These are phyloP conservation scores for Anthopleura sola DNA, from an alignment of 64 coral and sea anemone genomes.

Conservation along the genomic window DNA sequence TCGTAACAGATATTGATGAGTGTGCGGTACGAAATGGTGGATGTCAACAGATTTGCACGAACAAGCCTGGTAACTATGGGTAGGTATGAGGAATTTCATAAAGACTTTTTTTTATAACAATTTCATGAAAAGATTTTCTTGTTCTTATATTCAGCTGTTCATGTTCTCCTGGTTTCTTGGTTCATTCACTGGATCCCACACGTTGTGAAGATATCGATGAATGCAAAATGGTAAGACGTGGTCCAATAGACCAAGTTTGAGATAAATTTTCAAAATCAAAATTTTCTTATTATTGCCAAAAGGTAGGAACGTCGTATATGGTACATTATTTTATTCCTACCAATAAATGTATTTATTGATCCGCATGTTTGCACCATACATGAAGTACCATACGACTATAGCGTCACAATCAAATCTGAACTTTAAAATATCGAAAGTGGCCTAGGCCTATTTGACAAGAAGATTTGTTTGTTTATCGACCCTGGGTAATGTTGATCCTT, in stretches of 20 bases:
- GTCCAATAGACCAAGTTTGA: background rate
- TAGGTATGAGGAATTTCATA: background rate
- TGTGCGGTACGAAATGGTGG: constrained; percentile 66
- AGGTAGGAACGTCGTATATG: too few species aligned
- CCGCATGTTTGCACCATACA: too few species aligned
- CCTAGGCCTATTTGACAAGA: too few species aligned
- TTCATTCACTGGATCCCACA: constrained; percentile 50
- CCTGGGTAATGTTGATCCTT: too few species aligned
- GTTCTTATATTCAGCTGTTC: constrained; percentile 36
- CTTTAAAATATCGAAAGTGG: too few species aligned
- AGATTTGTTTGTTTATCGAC: too few species aligned
- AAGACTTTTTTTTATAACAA: background rate
- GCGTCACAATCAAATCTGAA: too few species aligned
- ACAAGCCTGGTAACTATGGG: constrained; percentile 57
- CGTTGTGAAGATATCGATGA: constrained; percentile 78
- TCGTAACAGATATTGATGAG: constrained; percentile 58
- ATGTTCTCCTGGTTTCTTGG: constrained; percentile 71
- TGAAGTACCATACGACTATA: too few species aligned
- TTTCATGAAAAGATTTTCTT: background rate
- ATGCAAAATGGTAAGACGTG: constrained; percentile 56
- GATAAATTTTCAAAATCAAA: too few species aligned
- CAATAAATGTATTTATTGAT: too few species aligned
- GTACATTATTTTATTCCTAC: too few species aligned
- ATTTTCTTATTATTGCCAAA: too few species aligned
- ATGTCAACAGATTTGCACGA: constrained; percentile 74